Conservation (phyloP, 2,888 invertebrate species). For the Ariolimax columbianus region DNA sequence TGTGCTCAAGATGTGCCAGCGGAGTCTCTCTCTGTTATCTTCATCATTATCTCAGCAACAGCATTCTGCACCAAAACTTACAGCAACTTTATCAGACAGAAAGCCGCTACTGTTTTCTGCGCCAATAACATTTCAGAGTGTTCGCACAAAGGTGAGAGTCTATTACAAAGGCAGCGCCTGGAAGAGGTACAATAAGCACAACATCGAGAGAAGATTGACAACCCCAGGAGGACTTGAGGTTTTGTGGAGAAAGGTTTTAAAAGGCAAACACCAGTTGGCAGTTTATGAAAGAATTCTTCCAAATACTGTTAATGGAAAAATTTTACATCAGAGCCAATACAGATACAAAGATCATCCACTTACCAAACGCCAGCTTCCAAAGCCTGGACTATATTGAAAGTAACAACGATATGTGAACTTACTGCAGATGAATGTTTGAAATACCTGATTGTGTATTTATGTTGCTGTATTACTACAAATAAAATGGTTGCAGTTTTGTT, state of each 20-base stretch:
- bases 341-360: slow-evolving; percentile 51
- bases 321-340: slow-evolving; percentile 52
- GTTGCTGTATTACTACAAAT: background rate
- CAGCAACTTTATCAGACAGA: background rate
- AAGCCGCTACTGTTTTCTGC: background rate
- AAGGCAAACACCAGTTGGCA: slow-evolving; percentile 60
- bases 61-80: background rate
- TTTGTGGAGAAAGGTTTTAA: slow-evolving; percentile 64
- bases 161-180: slow-evolving; percentile 63
- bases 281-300: slow-evolving; percentile 64
- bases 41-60: background rate
- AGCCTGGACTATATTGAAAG: slow-evolving; percentile 37
- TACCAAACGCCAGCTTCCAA: slow-evolving; percentile 44
- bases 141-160: slow-evolving; percentile 35
- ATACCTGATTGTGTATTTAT: background rate
- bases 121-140: slow-evolving; percentile 25
- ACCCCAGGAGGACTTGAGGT: slow-evolving; percentile 60
- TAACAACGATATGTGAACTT: background rate
- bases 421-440: background rate
- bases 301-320: slow-evolving; percentile 51
- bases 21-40: slow-evolving; percentile 1
- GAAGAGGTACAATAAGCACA: slow-evolving; percentile 69
- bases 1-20: background rate
- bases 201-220: slow-evolving; percentile 62
- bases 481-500: background rate